Base-by-base conservation (phyloP, 1,140 invertebrate species). In the Neuroterus valhalla region DNA sequence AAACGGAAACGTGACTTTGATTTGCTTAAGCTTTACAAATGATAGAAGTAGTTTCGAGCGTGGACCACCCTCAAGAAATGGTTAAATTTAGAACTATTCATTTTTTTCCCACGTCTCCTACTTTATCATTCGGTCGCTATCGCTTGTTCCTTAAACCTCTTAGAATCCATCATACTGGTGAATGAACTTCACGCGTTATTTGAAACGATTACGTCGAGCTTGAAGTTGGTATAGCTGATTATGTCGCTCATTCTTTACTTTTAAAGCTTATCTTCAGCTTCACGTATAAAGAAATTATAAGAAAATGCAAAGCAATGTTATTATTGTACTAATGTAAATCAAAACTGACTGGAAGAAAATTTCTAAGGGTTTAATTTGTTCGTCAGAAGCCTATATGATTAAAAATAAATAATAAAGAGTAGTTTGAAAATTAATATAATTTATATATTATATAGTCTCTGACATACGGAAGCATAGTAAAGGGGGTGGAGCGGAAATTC, bases 11-110 rank as follows among this genome's bases (percentile, higher is more conserved):
- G 31, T 38, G 31, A 38, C 31, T 38, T 62, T 62, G 55, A 62
- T 62, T 62, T 38, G 31, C 6, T 62, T 62, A 62, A 62, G 55
- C 55, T 62, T 62, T 31, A 62, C 55, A 62, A 62, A 62, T 62
- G 55, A 62, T 62, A 62, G 11, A 23, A 62, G 55, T 62, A 15
- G 23, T 62, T 62, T 62, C 31, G 14, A 62, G 31, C 23, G n/a
- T n/a, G 55, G 55, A 62, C 55, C 55, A 62, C 55, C 55, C 55
- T 62, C 55, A 62, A n/a, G 23, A 62, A 31, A 31, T 23, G 26
- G 55, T 62, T 62, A 62, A 62, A 62, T 62, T 62, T 62, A 62
- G 55, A 62, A 10, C 4, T 62, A 38, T 62, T 62, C 26, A 31
- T 31, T 62, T 62, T 62, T 62, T 62, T n/a, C 26, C 23, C 14